Evolutionary conservation across 2,797 vertebrate species (phyloP).

Genomic region (Poecile montanus): DNA sequence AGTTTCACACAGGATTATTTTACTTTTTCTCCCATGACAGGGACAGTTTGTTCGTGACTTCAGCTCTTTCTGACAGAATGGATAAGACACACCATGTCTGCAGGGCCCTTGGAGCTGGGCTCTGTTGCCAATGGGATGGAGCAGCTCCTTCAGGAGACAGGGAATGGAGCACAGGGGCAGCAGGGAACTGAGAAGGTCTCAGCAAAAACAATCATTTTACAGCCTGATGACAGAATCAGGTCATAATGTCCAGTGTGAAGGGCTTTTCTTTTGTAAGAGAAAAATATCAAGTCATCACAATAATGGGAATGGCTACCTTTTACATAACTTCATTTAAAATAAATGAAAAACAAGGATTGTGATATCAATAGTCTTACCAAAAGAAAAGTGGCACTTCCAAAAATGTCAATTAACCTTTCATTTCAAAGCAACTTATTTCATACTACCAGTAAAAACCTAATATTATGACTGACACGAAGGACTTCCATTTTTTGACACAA

Average conservation of each 20-base stretch:
- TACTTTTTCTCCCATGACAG: neutral
- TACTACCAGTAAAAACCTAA: neutral
- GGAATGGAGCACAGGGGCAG: neutral
- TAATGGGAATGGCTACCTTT: neutral
- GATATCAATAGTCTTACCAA: neutral
- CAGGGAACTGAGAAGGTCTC: neutral
- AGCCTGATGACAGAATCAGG: neutral
- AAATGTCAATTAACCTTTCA: neutral
- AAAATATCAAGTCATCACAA: neutral
- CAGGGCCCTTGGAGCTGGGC: neutral
- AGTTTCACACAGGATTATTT: accelerated
- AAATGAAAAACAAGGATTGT: neutral
- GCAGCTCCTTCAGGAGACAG: neutral
- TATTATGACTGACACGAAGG: neutral
- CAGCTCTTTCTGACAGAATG: neutral
- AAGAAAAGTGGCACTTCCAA: neutral
- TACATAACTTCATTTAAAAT: neutral
- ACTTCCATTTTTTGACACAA: neutral
- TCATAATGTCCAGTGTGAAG: neutral
- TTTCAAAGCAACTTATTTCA: neutral
- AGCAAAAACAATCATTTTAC: neutral
- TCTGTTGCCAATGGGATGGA: neutral
- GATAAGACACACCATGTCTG: neutral
- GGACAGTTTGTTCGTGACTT: neutral
- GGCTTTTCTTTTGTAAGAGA: neutral